Conservation (phyloP, 2,797 vertebrate species). For the Monodelphis domestica region DNA sequence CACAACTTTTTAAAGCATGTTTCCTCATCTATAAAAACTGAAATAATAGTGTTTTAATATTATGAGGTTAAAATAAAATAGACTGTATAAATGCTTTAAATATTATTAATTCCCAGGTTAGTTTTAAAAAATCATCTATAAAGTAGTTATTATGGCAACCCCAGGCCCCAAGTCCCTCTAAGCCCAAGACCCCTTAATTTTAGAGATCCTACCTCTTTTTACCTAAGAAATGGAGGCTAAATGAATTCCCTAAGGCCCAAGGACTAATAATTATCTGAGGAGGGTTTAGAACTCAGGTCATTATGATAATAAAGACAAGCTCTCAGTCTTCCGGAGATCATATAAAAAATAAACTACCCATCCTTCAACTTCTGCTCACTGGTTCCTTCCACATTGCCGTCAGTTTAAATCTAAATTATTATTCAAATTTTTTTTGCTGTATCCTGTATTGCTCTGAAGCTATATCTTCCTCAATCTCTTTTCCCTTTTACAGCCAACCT, state of each 20-base stretch:
- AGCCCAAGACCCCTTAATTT: not conserved
- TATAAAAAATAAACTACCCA: not conserved
- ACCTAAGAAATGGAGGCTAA: not conserved
- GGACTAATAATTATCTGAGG: not conserved
- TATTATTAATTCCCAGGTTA: not conserved
- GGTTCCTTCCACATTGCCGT: not conserved
- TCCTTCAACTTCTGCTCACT: not conserved
- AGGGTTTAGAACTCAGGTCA: not conserved
- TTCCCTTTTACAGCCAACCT: not conserved
- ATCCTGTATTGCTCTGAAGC: not conserved
- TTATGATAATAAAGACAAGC: not conserved
- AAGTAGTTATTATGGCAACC: not conserved
- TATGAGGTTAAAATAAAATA: not conserved
- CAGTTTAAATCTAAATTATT: not conserved
- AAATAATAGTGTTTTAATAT: not conserved
- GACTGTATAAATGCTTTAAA: not conserved
- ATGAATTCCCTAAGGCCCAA: not conserved
- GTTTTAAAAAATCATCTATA: not conserved
- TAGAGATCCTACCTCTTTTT: not conserved
- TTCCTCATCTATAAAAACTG: not conserved
- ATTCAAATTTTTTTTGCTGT: not conserved
- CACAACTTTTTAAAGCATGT: not conserved
- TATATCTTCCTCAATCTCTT: not conserved
- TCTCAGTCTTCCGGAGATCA: not conserved
- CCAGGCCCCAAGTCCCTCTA: not conserved